Conservation (phyloP, 2,888 invertebrate genomes). For the Euplagia quadripunctaria region DNA sequence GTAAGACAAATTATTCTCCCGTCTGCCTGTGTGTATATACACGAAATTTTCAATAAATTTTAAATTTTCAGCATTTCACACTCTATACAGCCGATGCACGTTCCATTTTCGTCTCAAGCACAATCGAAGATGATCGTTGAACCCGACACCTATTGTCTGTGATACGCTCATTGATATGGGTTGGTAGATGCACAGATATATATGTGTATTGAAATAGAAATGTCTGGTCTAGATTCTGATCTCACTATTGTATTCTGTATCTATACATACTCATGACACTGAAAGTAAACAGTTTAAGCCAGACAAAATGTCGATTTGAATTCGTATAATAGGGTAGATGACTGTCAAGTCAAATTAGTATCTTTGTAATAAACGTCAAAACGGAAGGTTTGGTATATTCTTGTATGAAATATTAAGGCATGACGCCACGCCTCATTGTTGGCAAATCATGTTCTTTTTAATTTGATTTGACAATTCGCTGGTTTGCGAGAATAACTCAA, state of each 20-base stretch:
- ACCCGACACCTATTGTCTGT: constrained; percentile 48
- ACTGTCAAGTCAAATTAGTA: no score
- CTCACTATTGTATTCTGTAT: not conserved
- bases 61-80: not conserved
- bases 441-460: no score
- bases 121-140: constrained; percentile 51
- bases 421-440: no score
- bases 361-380: no score
- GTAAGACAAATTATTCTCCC: not conserved
- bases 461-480: no score
- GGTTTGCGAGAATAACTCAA: no score
- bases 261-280: not conserved
- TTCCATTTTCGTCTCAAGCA: constrained; percentile 43
- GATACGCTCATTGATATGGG: constrained; percentile 23
- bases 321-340: no score
- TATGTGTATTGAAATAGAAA: constrained; percentile 2
- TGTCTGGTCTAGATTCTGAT: constrained; percentile 1
- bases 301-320: not conserved
- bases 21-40: not conserved
- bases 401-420: no score
- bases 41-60: not conserved
- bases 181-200: not conserved
- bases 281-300: not conserved
- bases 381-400: no score
- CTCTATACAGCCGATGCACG: constrained; percentile 9